These are phyloP conservation scores for Sus scrofa DNA, from an alignment of 2,113 vertebrate species.

Conservation along the genomic window DNA sequence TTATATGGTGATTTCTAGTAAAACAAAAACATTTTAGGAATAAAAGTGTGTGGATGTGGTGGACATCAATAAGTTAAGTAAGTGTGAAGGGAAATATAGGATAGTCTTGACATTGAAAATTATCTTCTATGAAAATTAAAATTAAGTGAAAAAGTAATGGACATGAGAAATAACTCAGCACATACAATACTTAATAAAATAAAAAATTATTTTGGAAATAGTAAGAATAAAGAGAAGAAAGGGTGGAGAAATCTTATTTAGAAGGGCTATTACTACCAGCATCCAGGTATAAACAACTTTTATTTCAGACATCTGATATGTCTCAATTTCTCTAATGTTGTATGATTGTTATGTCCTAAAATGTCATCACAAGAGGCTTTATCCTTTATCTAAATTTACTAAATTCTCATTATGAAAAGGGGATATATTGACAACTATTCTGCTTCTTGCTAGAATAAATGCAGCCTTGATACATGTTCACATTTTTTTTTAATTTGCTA, in stretches of 20 bases:
- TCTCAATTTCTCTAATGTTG: background rate
- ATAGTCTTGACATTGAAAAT: background rate
- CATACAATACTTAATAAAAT: background rate
- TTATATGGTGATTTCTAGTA: background rate
- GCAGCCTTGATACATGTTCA: background rate
- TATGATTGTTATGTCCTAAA: background rate
- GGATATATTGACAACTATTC: background rate
- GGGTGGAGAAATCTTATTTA: background rate
- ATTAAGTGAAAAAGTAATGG: background rate
- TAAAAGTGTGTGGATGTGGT: background rate
- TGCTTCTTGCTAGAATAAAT: background rate
- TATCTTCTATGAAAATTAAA: background rate
- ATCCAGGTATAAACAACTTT: background rate
- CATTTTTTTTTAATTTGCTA: background rate
- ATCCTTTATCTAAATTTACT: background rate
- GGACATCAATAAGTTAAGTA: background rate
- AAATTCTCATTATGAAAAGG: background rate
- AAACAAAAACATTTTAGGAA: background rate
- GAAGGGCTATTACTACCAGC: accelerated
- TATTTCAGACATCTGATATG: background rate
- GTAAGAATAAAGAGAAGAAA: background rate
- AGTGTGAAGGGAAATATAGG: background rate
- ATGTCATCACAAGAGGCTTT: background rate
- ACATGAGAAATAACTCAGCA: background rate
- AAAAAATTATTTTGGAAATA: background rate